Evolutionary conservation across 2,797 vertebrate species (phyloP).

Genomic region (Pangasius krempfi): DNA sequence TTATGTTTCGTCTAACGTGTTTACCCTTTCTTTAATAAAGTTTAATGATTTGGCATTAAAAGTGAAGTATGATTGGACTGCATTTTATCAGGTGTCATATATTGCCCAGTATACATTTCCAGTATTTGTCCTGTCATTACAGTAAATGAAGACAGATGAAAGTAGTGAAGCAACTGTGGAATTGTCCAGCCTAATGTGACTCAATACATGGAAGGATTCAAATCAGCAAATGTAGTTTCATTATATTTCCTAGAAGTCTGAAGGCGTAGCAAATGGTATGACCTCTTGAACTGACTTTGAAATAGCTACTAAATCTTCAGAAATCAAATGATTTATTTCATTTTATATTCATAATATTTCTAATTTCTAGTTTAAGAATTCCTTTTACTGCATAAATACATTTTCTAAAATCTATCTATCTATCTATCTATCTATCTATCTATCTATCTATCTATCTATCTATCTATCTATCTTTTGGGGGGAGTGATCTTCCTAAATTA

Average conservation of each 20-base stretch:
- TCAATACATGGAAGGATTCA: too few relatives aligned
- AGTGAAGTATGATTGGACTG: background rate
- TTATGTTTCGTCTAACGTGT: background rate
- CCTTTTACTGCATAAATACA: too few relatives aligned
- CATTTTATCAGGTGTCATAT: background rate
- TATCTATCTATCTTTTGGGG: too few relatives aligned
- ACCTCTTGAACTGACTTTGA: background rate
- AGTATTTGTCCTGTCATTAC: background rate
- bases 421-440: too few relatives aligned
- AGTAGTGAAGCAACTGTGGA: background rate
- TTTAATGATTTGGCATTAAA: background rate
- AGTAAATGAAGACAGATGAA: background rate
- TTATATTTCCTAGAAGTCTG: background rate
- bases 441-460: background rate
- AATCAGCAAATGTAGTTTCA: background rate
- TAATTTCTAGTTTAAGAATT: background rate
- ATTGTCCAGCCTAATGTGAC: background rate
- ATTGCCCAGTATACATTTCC: background rate
- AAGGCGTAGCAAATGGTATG: background rate
- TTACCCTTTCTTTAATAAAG: constrained; percentile 1
- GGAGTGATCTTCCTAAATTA: too few relatives aligned
- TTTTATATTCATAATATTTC: background rate
- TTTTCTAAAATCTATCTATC: too few relatives aligned
- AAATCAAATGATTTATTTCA: background rate
- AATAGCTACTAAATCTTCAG: too few relatives aligned